Conservation (phyloP, 2,888 invertebrate genomes). For the Amorpha juglandis region DNA sequence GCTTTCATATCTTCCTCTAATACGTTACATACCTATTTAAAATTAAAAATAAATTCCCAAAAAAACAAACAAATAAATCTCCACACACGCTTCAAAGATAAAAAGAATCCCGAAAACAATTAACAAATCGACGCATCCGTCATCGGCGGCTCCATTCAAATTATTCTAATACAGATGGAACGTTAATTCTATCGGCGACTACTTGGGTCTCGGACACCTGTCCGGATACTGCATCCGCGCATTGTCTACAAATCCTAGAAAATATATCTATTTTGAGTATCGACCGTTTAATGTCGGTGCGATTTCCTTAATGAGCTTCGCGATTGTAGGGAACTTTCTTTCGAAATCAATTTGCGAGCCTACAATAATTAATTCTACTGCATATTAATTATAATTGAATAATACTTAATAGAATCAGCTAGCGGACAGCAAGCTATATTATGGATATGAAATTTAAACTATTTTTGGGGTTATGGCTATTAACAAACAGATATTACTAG, state of each 20-base stretch:
- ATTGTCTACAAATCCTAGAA: slow-evolving; percentile 72
- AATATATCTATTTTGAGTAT: slow-evolving; percentile 42
- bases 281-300: slow-evolving; percentile 19
- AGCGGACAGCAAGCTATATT: too few species aligned
- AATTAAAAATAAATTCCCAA: neutral
- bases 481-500: too few species aligned
- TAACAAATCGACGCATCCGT: slow-evolving; percentile 25
- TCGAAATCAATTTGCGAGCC: neutral
- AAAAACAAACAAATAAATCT: neutral
- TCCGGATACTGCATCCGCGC: slow-evolving; percentile 77
- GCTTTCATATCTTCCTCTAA: too few species aligned
- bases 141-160: slow-evolving; percentile 18
- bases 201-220: slow-evolving; percentile 65
- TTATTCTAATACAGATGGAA: slow-evolving; percentile 27
- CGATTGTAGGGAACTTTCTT: neutral
- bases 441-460: too few species aligned
- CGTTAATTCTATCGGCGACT: slow-evolving; percentile 14
- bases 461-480: too few species aligned
- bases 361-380: too few species aligned
- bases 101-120: neutral
- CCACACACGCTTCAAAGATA: neutral
- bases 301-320: slow-evolving; percentile 20
- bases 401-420: too few species aligned
- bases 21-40: too few species aligned
- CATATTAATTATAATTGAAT: too few species aligned